Conservation (phyloP, 2,113 vertebrate species). For the Leptodactylus fuscus region DNA sequence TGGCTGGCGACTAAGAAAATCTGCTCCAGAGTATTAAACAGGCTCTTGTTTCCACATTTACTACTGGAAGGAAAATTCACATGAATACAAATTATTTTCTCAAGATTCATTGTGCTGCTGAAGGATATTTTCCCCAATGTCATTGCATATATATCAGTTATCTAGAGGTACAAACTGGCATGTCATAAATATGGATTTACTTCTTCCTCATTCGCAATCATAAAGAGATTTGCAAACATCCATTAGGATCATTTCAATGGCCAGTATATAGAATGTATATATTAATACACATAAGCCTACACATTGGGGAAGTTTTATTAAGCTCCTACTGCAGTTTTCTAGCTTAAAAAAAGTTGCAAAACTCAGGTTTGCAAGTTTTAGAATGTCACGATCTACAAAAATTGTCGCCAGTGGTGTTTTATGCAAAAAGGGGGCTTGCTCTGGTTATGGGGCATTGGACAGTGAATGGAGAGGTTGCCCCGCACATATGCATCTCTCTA, state of each 20-base stretch:
- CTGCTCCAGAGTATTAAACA: slow-evolving; percentile 32
- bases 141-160: slow-evolving; percentile 57
- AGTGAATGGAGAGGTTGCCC: too few species aligned
- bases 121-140: slow-evolving; percentile 52
- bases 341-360: too few species aligned
- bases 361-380: too few species aligned
- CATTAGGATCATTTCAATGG: slow-evolving; percentile 6
- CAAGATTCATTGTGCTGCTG: slow-evolving; percentile 29
- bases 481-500: too few species aligned
- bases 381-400: too few species aligned
- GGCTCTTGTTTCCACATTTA: slow-evolving; percentile 28
- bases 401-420: too few species aligned
- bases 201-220: slow-evolving; percentile 6
- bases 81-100: slow-evolving; percentile 56
- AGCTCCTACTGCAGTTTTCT: too few species aligned
- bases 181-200: slow-evolving; percentile 56
- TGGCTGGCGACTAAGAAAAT: slow-evolving; percentile 23
- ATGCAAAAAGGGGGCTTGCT: too few species aligned
- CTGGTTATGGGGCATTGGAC: too few species aligned
- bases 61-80: slow-evolving; percentile 32
- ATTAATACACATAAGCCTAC: not conserved
- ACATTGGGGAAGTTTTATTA: too few species aligned
- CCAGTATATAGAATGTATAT: not conserved
- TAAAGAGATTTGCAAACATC: slow-evolving; percentile 25
- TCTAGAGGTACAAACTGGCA: slow-evolving; percentile 20